Evolutionary conservation across 1,140 invertebrate genomes (phyloP).

Genomic region (Ostrea edulis): DNA sequence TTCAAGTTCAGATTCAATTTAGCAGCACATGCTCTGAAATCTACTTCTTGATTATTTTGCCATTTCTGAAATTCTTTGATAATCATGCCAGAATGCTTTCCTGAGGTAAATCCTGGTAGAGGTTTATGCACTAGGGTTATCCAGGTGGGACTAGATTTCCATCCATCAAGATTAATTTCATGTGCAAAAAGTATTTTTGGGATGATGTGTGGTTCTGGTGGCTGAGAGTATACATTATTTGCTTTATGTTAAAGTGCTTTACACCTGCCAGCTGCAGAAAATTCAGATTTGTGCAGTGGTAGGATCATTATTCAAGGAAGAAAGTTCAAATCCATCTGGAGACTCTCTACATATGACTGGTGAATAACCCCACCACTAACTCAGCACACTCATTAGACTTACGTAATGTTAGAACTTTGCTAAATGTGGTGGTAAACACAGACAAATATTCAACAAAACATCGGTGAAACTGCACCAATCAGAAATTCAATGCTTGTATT

Average conservation of each 20-base stretch:
- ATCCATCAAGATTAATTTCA: slow-evolving; percentile 36
- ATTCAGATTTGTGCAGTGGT: neutral
- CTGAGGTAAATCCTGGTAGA: neutral
- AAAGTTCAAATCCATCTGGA: slow-evolving; percentile 1
- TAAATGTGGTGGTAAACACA: neutral
- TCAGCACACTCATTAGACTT: neutral
- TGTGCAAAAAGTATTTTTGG: neutral
- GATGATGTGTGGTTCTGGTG: neutral
- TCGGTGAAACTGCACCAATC: no score
- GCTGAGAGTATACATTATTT: neutral
- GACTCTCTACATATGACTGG: neutral
- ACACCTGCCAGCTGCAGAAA: slow-evolving; percentile 7
- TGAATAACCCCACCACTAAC: neutral
- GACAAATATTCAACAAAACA: no score
- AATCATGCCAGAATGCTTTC: slow-evolving; percentile 26
- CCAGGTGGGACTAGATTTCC: slow-evolving; percentile 12
- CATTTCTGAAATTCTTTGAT: slow-evolving; percentile 39
- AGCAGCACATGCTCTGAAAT: slow-evolving; percentile 7
- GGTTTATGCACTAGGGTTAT: slow-evolving; percentile 20
- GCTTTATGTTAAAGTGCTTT: slow-evolving; percentile 20
- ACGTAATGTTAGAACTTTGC: neutral
- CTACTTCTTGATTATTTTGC: slow-evolving; percentile 35
- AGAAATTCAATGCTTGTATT: no score
- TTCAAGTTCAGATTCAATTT: slow-evolving; percentile 25
- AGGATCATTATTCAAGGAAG: neutral